Conservation (phyloP, 2,113 vertebrate species). For the Mellivora capensis region DNA sequence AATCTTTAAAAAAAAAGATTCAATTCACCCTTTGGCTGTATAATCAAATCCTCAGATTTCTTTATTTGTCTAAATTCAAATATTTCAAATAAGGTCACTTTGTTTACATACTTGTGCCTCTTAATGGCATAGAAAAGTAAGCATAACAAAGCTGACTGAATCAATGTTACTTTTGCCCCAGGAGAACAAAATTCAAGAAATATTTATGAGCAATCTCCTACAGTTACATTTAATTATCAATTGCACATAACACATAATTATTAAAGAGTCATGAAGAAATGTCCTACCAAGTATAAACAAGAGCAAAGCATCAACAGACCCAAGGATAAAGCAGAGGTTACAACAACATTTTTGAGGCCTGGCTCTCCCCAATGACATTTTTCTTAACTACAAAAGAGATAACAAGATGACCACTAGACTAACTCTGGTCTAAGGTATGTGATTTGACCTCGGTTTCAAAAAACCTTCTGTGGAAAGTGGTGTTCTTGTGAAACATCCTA, state of each 20-base stretch:
- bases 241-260: not conserved
- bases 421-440: not conserved
- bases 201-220: not conserved
- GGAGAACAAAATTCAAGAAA: not conserved
- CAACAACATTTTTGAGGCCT: not conserved
- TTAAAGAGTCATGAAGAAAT: slow-evolving; percentile 30
- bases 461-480: not conserved
- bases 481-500: not conserved
- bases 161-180: not conserved
- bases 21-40: not conserved
- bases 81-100: not conserved
- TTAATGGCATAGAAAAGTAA: not conserved
- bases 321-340: not conserved
- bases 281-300: slow-evolving; percentile 21
- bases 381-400: not conserved
- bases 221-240: slow-evolving; percentile 41
- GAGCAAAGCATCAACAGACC: not conserved
- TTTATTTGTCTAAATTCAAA: not conserved
- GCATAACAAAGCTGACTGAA: not conserved
- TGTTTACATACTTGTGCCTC: not conserved
- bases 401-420: not conserved
- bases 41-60: not conserved
- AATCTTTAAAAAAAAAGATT: too few species aligned
- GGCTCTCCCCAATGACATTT: not conserved
- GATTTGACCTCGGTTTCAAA: not conserved